phyloP scores from a whole-genome alignment of 2,797 vertebrate genomes.

The Anas bahamensis region DNA sequence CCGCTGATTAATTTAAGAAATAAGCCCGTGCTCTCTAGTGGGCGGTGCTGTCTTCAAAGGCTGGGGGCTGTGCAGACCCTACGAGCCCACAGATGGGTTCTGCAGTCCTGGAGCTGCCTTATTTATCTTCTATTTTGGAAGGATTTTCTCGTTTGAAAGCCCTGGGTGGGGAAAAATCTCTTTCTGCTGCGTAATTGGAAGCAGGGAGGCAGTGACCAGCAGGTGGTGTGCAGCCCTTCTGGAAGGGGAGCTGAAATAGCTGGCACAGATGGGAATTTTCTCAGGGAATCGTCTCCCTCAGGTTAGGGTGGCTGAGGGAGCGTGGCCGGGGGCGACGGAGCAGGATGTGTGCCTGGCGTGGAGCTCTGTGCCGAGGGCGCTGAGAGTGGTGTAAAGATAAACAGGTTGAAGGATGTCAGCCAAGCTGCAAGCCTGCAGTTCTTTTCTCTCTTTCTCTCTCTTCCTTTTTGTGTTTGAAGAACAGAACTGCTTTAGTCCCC shows the following conservation, averaged over 20 bases:
- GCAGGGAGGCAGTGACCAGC: not conserved
- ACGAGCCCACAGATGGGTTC: fast-evolving
- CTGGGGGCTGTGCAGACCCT: not conserved
- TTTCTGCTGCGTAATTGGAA: not conserved
- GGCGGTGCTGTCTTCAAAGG: not conserved
- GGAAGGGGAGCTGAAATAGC: not conserved
- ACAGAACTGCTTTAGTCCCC: not conserved
- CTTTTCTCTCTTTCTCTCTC: not conserved
- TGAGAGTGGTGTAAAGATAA: not conserved
- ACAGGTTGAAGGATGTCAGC: not conserved
- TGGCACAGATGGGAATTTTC: not conserved
- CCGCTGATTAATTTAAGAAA: no score
- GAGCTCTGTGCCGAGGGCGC: not conserved
- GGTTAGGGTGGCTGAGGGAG: not conserved
- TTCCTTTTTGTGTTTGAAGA: not conserved
- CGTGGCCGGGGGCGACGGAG: no score
- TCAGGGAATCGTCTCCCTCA: not conserved
- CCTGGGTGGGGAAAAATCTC: not conserved
- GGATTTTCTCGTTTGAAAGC: not conserved
- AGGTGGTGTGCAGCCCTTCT: not conserved
- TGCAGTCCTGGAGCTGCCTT: not conserved
- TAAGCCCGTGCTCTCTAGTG: not conserved
- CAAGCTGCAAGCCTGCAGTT: not conserved
- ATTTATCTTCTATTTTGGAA: not conserved
- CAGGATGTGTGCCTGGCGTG: fast-evolving